Evolutionary conservation across 2,797 vertebrate genomes (phyloP), one percentile per base, ranked within the genome.

Genomic region (Morus bassanus): DNA sequence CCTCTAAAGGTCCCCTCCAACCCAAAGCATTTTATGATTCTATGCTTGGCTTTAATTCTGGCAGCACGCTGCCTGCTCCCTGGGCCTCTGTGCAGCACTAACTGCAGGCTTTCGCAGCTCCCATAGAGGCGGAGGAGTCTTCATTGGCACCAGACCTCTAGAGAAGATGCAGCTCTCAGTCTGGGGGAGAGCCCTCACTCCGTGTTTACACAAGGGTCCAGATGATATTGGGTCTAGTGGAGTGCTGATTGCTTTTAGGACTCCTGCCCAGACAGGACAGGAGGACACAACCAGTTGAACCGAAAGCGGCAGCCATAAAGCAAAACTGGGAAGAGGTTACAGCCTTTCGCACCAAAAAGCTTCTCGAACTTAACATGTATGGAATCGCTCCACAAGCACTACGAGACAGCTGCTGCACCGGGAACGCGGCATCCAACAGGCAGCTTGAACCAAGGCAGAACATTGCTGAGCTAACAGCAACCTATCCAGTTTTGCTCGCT

Each of bases 341-440:
- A 61, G 82, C 43, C 46, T 63, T 85, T 46, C 9, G 5, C 45
- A 73, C 23, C 9, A 24, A 28, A 70, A 56, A 64, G 16, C 41
- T 25, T 37, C 43, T 61, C 48, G 2, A n/a, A 39, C 18, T 61
- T 51, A 10, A 10, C 10, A 9, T 0, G 0, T 21, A 28, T 2
- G 41, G 79, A 48, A 64, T 64, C 8, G 10, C n/a, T 39, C 37
- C 64, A 27, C 0, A 0, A 74, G 25, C 14, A 5, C 41, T 22
- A 9, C 1, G 25, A 41, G 64, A 31, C 56, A 69, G 63, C 28
- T 60, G 68, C 7, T 0, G 2, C 0, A 12, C 18, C 1, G 1
- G 56, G 54, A 65, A 76, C 0, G 0, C 4, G 2, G 79, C 45
- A 60, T 8, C 57, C 75, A 41, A 35, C 7, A 23, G 65, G 82